Evolutionary conservation across 2,888 invertebrate species (phyloP), one percentile per base, ranked within the genome.

Genomic region (Zygaena filipendulae): DNA sequence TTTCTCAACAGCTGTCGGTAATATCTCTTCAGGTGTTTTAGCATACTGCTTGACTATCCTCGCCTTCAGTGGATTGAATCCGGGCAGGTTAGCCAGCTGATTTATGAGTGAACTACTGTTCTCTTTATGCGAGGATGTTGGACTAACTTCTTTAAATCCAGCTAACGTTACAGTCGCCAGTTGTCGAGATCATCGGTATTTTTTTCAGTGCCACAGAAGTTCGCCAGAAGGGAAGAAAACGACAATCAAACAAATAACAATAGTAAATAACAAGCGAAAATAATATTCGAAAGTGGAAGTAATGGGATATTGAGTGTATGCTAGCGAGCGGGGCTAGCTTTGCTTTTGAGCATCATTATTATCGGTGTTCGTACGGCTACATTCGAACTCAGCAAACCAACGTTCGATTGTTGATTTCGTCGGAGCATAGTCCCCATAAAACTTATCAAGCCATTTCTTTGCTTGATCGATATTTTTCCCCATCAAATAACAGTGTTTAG

Each of bases 1-100:
- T 68, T 87, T 84, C 81, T 92, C 92, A 62, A 90, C 87, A 54
- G 87, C 87, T 49, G 91, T 90, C 49, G 88, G 86, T 52, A 85
- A 82, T 55, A 85, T 82, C 43, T 84, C 85, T 60, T 82, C 82
- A 29, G 81, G 79, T 43, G 81, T 81, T 68, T 81, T 80, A 64
- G 84, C 84, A 70, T 86, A 86, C 61, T 85, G 85, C 72, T 85
- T 85, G 54, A 87, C 85, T 45, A 86, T 84, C 60, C 86, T 84
- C 64, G 86, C 86, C 74, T 86, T 85, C 66, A 85, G 79, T 47
- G 85, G 82, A 77, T 86, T 85, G 68, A 85, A 85, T 67, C 86
- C 85, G 41, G 86, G 86, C 53, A 86, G 81, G 70, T 83, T 86
- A 69, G 84, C 82, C 69, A 86, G 82, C 68, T 86, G 86, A 60